These are phyloP conservation scores for Scolanthus callimorphus DNA, from an alignment of 92 coral and sea anemone species.

Conservation along the genomic window DNA sequence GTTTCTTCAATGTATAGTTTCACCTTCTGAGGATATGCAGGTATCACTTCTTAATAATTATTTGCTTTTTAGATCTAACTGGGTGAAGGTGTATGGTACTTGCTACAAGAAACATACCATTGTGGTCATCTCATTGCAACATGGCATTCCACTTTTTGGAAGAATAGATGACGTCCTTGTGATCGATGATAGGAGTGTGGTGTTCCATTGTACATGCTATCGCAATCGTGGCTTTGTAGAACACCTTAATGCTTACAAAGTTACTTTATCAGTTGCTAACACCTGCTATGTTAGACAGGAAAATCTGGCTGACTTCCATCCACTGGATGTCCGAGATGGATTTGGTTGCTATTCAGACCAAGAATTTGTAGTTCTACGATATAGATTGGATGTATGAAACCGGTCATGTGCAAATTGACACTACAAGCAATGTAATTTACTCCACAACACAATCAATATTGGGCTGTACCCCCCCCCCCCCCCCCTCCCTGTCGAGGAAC, in stretches of 20 bases:
- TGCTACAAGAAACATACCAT: not conserved
- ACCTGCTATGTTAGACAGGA: not conserved
- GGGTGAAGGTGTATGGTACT: constrained; percentile 1
- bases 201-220: no score
- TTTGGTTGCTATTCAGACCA: not conserved
- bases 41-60: no score
- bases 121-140: not conserved
- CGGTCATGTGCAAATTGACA: no score
- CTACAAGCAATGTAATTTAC: no score
- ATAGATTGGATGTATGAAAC: not conserved
- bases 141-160: not conserved
- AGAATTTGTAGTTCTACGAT: not conserved
- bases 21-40: no score
- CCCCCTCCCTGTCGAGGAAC: no score
- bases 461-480: no score
- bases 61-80: not conserved
- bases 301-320: not conserved
- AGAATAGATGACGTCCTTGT: not conserved
- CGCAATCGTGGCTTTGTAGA: not conserved
- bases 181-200: not conserved
- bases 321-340: not conserved
- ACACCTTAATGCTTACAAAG: not conserved
- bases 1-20: no score
- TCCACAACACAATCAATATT: no score
- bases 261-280: not conserved